Evolutionary conservation across 2,797 vertebrate species (phyloP).

Genomic region (Ptychobarbus kaznakovi): DNA sequence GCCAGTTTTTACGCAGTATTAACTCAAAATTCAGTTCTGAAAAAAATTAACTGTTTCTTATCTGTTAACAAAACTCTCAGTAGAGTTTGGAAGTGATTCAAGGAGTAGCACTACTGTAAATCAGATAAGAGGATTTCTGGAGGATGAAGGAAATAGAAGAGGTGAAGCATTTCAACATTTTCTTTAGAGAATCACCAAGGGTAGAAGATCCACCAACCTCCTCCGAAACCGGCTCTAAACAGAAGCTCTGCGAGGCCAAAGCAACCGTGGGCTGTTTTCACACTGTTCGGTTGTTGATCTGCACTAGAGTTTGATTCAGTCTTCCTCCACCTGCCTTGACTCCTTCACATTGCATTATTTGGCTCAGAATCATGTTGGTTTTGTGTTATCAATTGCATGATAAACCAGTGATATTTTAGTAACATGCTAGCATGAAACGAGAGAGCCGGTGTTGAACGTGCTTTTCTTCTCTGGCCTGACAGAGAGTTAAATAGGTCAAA

Average conservation of each 20-base stretch:
- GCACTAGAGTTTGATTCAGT: neutral
- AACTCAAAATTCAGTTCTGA: neutral
- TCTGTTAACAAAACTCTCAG: neutral
- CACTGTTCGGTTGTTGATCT: neutral
- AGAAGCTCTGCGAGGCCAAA: slow-evolving; percentile 2
- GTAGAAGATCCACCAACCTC: neutral
- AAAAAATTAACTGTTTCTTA: neutral
- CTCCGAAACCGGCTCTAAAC: neutral
- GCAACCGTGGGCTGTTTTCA: slow-evolving; percentile 13
- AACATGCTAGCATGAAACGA: slow-evolving; percentile 23
- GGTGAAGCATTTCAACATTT: neutral
- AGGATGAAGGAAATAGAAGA: slow-evolving; percentile 6
- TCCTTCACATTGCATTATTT: neutral
- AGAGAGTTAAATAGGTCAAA: slow-evolving; percentile 50
- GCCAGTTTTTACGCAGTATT: neutral
- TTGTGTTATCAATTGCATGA: neutral
- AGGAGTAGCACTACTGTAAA: neutral
- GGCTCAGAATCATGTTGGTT: neutral
- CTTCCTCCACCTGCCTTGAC: slow-evolving; percentile 9
- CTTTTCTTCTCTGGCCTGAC: slow-evolving; percentile 39
- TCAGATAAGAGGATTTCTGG: neutral
- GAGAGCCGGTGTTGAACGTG: slow-evolving; percentile 30
- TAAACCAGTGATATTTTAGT: neutral
- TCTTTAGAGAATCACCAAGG: slow-evolving; percentile 20
- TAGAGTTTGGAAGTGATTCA: neutral